Base-by-base conservation (phyloP, 2,797 vertebrate species). In the Monodelphis domestica region DNA sequence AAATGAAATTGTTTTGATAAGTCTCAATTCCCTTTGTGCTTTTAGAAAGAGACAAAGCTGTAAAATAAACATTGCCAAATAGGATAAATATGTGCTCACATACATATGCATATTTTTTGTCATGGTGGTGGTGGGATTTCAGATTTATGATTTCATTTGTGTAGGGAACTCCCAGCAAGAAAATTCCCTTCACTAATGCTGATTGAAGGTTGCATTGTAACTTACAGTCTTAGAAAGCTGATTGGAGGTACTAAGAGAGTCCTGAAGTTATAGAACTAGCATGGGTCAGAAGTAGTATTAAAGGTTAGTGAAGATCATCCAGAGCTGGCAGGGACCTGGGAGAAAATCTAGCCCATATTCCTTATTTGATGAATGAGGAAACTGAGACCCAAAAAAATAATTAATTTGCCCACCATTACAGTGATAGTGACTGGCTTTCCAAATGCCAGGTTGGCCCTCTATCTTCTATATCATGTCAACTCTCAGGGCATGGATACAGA, bases 1-100 rank as follows among this genome's bases (percentile, higher is more conserved):
- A 2, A 93, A 91, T 87, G 87, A 91, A 51, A 29, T 63, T 88
- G 53, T 56, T 88, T 91, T 91, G 56, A 9, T 45, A 93, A 78
- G 33, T 70, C 55, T 93, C 93, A 53, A 91, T 94, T 94, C 91
- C 17, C 91, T 92, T 90, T 93, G 56, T 29, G 70, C 38, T 84
- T 84, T 84, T 84, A 84, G 38, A 88, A 88, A 88, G 87, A 88
- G 50, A 88, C 52, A 88, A 52, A 88, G 12, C 52, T 38, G 51
- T 54, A 70, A 95, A 90, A 92, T 91, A 91, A 93, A 90, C 52
- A 90, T 53, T 24, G 1, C 45, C n/a, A 84, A 84, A 84, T 84
- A 50, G 38, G 38, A 84, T 84, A 84, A 84, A 84, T 50, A 84
- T 84, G n/a, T 78, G 70, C 38, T 84, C 50, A 84, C 38, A 26